Conservation (phyloP, 1,140 invertebrate species). For the Drosophila kepulauana region DNA sequence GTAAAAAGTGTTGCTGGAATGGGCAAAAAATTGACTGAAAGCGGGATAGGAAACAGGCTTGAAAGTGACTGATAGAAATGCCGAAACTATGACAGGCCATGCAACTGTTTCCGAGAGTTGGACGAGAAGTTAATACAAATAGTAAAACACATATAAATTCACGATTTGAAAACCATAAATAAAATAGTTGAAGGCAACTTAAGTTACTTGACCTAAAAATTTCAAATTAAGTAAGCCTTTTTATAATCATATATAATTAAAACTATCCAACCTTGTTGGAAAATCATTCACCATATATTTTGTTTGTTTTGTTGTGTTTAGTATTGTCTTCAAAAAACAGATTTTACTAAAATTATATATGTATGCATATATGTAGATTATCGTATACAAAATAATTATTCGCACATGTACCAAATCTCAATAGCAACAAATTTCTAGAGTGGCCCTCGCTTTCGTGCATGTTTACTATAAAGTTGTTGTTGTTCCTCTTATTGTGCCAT, state of each 20-base stretch:
- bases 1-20: conserved; percentile 2
- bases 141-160: background rate
- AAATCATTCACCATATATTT: too few species aligned
- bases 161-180: too few species aligned
- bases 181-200: too few species aligned
- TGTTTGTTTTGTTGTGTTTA: too few species aligned
- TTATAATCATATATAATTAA: too few species aligned
- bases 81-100: conserved; percentile 69
- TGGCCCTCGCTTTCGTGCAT: conserved; percentile 21
- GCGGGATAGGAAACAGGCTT: conserved; percentile 52
- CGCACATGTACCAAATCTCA: background rate
- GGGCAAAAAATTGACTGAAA: conserved; percentile 25
- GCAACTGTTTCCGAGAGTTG: conserved; percentile 28
- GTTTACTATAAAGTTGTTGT: conserved; percentile 29
- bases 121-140: background rate
- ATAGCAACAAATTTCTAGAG: conserved; percentile 14
- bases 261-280: too few species aligned
- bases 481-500: conserved; percentile 6
- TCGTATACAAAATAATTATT: too few species aligned
- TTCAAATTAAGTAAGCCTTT: too few species aligned
- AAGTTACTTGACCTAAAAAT: too few species aligned
- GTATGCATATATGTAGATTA: too few species aligned
- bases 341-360: too few species aligned
- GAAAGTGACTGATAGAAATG: conserved; percentile 68
- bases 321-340: too few species aligned